Base-by-base conservation (phyloP, 2,888 invertebrate genomes). In the Melieria omissa region DNA sequence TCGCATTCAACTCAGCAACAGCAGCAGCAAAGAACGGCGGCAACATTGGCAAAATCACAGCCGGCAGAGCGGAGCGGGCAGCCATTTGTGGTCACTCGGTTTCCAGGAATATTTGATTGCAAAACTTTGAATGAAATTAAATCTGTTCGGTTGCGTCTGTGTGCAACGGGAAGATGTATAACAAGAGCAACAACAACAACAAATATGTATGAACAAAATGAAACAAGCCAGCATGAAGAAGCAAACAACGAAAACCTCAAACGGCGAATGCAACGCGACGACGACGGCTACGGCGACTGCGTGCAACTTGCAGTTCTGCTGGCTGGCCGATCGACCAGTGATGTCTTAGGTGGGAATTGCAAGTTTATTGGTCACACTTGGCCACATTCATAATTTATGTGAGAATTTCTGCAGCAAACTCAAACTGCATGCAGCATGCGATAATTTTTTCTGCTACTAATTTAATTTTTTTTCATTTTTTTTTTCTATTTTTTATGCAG, bases 41-140 rank as follows among this genome's bases (percentile, higher is more conserved):
- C 29, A 29, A 29, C 29, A 29, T 29, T 29, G 29, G 29, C 29
- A 29, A 29, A 29, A 29, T 29, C 29, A 29, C 29, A 29, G 29
- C 29, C 2, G 29, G 29, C 29, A 29, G 29, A 29, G 29, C 29
- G 29, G 29, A 12, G 45, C 9, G 55, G 49, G 67, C 64, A 70
- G 66, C 70, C 72, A 73, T 74, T 74, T 74, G 75, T 71, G 74
- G 74, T 74, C 75, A 69, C 57, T 70, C 58, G 60, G 71, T 83
- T 84, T 76, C 84, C 83, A 83, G 82, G 84, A 82, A 82, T 84
- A 84, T 83, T 83, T 82, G 79, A 83, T 83, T 84, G 81, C 83
- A 81, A 75, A 29, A 29, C 29, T 29, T 29, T 29, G 29, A 29
- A 29, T 29, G 29, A 29, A 29, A 29, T 29, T 29, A 29, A 29